Evolutionary conservation across 2,888 invertebrate genomes (phyloP).

Genomic region (Escarpia spicata): DNA sequence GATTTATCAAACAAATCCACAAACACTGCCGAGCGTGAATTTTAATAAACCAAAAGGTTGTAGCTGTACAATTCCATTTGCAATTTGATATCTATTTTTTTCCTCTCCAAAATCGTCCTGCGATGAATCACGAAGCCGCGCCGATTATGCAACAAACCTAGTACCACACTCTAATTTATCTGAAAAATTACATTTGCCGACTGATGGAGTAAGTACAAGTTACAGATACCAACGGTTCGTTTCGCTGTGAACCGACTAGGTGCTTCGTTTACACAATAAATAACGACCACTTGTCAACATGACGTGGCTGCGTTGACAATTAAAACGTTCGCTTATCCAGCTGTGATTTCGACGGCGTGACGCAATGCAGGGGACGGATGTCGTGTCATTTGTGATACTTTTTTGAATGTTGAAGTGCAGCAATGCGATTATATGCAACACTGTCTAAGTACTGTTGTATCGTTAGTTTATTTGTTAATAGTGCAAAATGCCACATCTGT

Average conservation of each 20-base stretch:
- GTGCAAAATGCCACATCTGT: no score
- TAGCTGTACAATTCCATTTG: background rate
- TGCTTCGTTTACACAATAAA: constrained; percentile 13
- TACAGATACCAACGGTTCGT: background rate
- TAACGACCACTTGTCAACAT: background rate
- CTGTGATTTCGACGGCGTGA: background rate
- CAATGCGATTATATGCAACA: no score
- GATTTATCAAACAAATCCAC: background rate
- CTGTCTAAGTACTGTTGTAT: no score
- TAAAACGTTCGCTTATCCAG: background rate
- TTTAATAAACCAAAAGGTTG: background rate
- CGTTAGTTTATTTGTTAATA: no score
- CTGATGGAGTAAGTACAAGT: background rate
- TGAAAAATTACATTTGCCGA: background rate
- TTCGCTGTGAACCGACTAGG: background rate
- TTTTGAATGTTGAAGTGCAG: no score
- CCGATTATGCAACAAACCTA: no score
- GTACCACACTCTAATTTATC: background rate
- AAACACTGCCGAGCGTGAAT: background rate
- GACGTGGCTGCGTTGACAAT: background rate
- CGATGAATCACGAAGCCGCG: background rate
- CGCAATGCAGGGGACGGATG: background rate
- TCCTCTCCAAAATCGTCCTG: background rate
- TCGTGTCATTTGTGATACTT: background rate
- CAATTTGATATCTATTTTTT: background rate